phyloP scores from a whole-genome alignment of 2,113 vertebrate genomes.

The Otus sunia region DNA sequence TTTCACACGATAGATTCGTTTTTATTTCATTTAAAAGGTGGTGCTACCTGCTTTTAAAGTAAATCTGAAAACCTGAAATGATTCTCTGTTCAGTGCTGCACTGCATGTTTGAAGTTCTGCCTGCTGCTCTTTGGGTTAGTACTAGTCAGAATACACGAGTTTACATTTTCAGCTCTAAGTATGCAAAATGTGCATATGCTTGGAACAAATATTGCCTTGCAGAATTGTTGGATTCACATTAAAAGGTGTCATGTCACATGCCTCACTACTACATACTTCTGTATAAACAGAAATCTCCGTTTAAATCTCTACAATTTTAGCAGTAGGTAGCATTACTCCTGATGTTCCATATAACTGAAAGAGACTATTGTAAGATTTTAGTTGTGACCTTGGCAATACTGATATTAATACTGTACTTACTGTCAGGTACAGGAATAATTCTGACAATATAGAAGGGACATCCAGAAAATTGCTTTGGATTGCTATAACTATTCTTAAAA shows the following conservation, averaged over 20 bases:
- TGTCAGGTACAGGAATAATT: background rate
- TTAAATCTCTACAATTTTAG: background rate
- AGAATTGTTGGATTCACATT: background rate
- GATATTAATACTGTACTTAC: background rate
- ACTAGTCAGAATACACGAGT: background rate
- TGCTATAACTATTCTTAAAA: background rate
- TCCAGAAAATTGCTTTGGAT: background rate
- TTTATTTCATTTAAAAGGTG: background rate
- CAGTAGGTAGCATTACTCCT: background rate
- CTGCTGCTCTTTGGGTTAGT: background rate
- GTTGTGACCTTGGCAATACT: background rate
- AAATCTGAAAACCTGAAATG: background rate
- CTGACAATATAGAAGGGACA: background rate
- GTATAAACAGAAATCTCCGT: background rate
- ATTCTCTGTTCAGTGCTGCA: background rate
- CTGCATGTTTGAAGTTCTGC: background rate
- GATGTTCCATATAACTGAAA: background rate
- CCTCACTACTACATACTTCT: background rate
- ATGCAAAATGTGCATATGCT: background rate
- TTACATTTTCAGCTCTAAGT: background rate
- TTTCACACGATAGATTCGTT: background rate
- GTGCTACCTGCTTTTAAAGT: background rate
- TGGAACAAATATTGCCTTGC: background rate
- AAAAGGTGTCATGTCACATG: background rate
- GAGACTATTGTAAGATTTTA: background rate